Percentiles rank a stretch among this genome's conserved stretches.
phyloP scores from a whole-genome alignment of 2,113 vertebrate species.

The Prolemur simus region DNA sequence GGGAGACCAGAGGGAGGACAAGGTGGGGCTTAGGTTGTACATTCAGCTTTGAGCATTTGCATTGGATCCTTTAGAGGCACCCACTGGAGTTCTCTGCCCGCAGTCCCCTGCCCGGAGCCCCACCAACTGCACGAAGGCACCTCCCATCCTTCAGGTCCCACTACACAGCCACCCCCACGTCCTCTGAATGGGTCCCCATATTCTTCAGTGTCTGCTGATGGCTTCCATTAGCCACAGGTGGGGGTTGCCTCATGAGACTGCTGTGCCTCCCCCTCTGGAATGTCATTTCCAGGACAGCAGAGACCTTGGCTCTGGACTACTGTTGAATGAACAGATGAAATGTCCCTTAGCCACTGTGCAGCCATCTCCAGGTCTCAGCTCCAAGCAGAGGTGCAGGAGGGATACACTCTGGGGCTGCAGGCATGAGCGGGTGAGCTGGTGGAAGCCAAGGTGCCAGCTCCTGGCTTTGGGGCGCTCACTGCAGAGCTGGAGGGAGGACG shows the following conservation, averaged over 20 bases:
- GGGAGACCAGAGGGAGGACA: neutral
- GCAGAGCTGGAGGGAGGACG: neutral
- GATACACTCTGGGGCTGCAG: neutral
- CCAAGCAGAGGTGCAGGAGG: neutral
- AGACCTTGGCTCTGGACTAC: neutral
- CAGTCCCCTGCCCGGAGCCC: neutral
- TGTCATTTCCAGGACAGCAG: neutral
- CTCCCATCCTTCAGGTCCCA: neutral
- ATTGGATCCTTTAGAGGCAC: neutral
- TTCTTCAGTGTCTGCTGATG: neutral
- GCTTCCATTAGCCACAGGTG: too few species aligned
- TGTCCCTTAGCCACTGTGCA: neutral
- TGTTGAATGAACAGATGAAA: neutral
- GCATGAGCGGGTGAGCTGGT: neutral
- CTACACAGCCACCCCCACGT: too few species aligned
- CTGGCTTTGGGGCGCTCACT: neutral
- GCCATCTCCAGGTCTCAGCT: neutral
- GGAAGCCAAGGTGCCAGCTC: neutral
- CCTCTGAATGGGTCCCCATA: neutral
- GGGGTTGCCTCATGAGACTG: neutral
- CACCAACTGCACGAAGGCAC: neutral
- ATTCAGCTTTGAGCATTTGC: neutral
- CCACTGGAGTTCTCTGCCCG: rapidly evolving
- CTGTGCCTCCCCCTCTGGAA: neutral
- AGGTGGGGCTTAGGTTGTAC: neutral